phyloP scores from a whole-genome alignment of 2,797 vertebrate genomes.

The Sandelia bainsii region DNA sequence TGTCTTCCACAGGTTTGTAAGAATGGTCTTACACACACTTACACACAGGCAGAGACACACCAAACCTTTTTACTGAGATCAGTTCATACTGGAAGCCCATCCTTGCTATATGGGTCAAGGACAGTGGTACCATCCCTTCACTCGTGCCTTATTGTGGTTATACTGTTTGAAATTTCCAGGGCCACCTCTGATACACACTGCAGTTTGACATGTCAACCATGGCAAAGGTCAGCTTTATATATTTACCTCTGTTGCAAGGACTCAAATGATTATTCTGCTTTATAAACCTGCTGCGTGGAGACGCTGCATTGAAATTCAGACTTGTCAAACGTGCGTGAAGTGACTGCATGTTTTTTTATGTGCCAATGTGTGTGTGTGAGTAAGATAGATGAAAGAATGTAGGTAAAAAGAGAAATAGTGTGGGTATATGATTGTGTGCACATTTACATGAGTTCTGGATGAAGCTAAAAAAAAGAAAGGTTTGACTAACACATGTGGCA shows the following conservation, averaged over 20 bases:
- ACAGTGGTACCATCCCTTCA: slow-evolving; percentile 66
- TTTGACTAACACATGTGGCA: slow-evolving; percentile 68
- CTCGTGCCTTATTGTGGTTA: slow-evolving; percentile 75
- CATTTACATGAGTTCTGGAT: slow-evolving; percentile 60
- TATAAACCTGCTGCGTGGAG: slow-evolving; percentile 35
- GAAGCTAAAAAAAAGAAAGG: slow-evolving; percentile 34
- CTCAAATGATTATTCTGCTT: slow-evolving; percentile 73
- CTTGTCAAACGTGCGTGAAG: slow-evolving; percentile 55
- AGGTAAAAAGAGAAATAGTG: slow-evolving; percentile 17
- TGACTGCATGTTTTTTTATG: slow-evolving; percentile 34
- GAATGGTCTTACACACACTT: neutral
- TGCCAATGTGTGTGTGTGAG: slow-evolving; percentile 2
- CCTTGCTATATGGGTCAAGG: slow-evolving; percentile 79
- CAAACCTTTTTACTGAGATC: slow-evolving; percentile 44
- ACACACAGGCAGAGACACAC: slow-evolving; percentile 5
- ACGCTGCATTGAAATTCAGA: slow-evolving; percentile 38
- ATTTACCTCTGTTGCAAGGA: slow-evolving; percentile 75
- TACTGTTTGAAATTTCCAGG: slow-evolving; percentile 80
- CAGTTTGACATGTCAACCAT: slow-evolving; percentile 68
- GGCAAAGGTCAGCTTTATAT: slow-evolving; percentile 82
- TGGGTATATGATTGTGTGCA: slow-evolving; percentile 35
- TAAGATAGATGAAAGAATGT: slow-evolving; percentile 41
- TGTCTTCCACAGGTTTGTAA: slow-evolving; percentile 27
- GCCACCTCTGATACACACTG: slow-evolving; percentile 60
- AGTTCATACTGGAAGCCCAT: slow-evolving; percentile 57